These are phyloP conservation scores for Caenorhabditis brenneri DNA, from an alignment of 1,140 invertebrate genomes.

Conservation along the genomic window DNA sequence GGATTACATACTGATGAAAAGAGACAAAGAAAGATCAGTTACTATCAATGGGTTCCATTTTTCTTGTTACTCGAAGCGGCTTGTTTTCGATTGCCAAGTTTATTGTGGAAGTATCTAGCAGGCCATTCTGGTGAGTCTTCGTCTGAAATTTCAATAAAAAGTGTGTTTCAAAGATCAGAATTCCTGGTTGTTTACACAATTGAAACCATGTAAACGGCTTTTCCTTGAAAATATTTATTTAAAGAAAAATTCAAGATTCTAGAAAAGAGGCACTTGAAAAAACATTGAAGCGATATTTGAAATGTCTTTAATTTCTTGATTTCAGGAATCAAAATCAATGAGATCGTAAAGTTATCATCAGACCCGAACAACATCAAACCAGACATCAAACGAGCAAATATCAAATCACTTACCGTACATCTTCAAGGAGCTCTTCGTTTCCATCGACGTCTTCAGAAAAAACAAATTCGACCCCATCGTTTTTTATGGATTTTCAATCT, in stretches of 20 bases:
- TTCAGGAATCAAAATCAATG: conserved; percentile 59
- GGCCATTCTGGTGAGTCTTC: conserved; percentile 60
- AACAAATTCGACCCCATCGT: conserved; percentile 56
- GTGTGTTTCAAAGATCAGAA: background rate
- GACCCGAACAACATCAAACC: conserved; percentile 61
- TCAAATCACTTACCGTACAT: conserved; percentile 55
- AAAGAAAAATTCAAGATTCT: no score
- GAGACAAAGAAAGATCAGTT: conserved; percentile 56
- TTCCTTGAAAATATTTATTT: background rate
- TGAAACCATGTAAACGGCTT: background rate
- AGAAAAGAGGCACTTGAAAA: no score
- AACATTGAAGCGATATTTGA: background rate
- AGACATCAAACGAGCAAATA: conserved; percentile 58
- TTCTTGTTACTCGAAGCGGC: conserved; percentile 70
- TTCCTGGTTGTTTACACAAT: background rate
- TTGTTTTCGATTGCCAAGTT: conserved; percentile 70
- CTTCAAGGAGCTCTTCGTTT: conserved; percentile 57
- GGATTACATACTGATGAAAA: conserved; percentile 49
- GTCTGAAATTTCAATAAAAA: background rate
- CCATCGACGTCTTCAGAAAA: conserved; percentile 56
- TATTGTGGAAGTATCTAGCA: conserved; percentile 69
- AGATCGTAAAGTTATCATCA: conserved; percentile 56
- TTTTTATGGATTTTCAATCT: conserved; percentile 58
- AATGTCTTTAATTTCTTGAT: background rate
- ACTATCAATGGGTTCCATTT: conserved; percentile 73